Evolutionary conservation across 2,888 invertebrate genomes (phyloP).

Genomic region (Macrophya annulata): DNA sequence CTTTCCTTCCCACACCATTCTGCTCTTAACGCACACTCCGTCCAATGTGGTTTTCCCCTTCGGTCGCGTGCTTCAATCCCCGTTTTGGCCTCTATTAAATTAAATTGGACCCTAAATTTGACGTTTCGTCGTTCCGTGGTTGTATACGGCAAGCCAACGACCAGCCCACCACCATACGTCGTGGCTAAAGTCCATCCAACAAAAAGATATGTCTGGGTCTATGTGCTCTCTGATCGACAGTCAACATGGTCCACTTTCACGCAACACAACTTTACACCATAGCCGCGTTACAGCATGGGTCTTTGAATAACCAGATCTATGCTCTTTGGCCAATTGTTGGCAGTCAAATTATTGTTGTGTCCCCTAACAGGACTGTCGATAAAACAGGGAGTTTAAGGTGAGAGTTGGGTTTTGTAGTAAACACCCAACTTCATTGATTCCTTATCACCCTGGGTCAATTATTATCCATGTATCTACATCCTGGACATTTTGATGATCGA

Average conservation of each 20-base stretch:
- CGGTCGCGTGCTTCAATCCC: constrained; percentile 60
- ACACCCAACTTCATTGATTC: neutral
- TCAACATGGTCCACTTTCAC: constrained; percentile 8
- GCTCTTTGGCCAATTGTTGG: constrained; percentile 43
- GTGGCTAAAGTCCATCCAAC: constrained; percentile 25
- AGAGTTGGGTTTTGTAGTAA: neutral
- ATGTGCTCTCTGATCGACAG: constrained; percentile 36
- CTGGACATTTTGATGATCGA: neutral
- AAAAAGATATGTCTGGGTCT: constrained; percentile 33
- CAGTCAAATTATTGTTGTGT: constrained; percentile 11
- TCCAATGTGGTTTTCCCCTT: constrained; percentile 46
- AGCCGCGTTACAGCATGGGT: neutral
- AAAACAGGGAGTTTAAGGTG: constrained; percentile 17
- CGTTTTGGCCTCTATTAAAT: constrained; percentile 73
- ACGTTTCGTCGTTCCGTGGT: constrained; percentile 59
- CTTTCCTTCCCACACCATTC: constrained; percentile 65
- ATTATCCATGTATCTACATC: neutral
- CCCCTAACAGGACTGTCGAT: neutral
- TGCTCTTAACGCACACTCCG: constrained; percentile 47
- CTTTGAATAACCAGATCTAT: constrained; percentile 14
- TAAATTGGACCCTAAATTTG: constrained; percentile 77
- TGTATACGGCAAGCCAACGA: constrained; percentile 14
- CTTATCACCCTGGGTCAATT: neutral
- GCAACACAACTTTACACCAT: constrained; percentile 6
- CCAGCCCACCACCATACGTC: constrained; percentile 43